These are phyloP conservation scores for Thymelicus acteon DNA, from an alignment of 2,888 invertebrate species.

Conservation along the genomic window DNA sequence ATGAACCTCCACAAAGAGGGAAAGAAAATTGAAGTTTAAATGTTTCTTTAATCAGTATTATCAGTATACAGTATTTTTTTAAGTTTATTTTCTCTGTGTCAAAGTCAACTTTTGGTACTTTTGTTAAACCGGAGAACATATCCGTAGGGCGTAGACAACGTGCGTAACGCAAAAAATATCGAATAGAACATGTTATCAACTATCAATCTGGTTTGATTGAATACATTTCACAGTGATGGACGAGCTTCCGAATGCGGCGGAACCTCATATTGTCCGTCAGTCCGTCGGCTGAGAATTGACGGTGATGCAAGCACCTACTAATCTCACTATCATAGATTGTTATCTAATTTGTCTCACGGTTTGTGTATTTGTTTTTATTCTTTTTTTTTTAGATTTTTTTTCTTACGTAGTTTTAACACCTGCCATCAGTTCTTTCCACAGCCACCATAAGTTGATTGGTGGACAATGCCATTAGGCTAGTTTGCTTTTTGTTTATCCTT, in stretches of 20 bases:
- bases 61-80: too few relatives aligned
- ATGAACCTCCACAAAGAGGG: too few relatives aligned
- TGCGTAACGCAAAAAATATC: slow-evolving; percentile 35
- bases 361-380: slow-evolving; percentile 15
- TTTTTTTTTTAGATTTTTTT: too few relatives aligned
- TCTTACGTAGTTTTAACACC: too few relatives aligned
- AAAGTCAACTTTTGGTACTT: too few relatives aligned
- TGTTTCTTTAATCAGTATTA: too few relatives aligned
- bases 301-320: slow-evolving; percentile 41
- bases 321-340: slow-evolving; percentile 37
- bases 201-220: slow-evolving; percentile 74
- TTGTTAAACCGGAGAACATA: background rate
- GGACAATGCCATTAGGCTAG: too few relatives aligned
- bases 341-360: slow-evolving; percentile 43
- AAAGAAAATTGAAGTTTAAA: too few relatives aligned
- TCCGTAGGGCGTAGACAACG: background rate
- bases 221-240: slow-evolving; percentile 70
- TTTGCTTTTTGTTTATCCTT: too few relatives aligned
- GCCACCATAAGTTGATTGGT: too few relatives aligned
- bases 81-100: too few relatives aligned
- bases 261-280: slow-evolving; percentile 63
- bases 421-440: too few relatives aligned
- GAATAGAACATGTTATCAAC: slow-evolving; percentile 50
- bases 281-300: slow-evolving; percentile 50
- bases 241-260: slow-evolving; percentile 70